Evolutionary conservation across 2,888 invertebrate genomes (phyloP).

Genomic region (Machimus rusticus): DNA sequence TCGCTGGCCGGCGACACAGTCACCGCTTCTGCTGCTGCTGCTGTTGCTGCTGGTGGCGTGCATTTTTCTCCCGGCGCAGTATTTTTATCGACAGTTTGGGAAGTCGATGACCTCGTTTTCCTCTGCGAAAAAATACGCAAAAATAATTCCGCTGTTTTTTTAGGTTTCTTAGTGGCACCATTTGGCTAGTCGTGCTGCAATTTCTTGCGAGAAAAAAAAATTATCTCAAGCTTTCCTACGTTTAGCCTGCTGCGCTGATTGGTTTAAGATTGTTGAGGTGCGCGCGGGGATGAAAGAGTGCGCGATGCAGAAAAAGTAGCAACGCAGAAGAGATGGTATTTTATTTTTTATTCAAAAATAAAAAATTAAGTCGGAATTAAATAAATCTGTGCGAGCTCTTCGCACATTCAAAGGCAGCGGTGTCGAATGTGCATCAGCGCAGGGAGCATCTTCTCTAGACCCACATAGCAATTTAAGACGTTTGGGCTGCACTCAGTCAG

Average conservation of each 20-base stretch:
- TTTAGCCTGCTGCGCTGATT: neutral
- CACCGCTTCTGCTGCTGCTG: neutral
- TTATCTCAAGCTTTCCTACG: conserved; percentile 13
- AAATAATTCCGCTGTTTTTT: conserved; percentile 24
- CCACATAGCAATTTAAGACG: neutral
- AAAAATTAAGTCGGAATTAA: neutral
- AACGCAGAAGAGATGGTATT: neutral
- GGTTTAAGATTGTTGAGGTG: neutral
- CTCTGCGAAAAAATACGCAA: conserved; percentile 28
- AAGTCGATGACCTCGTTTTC: conserved; percentile 39
- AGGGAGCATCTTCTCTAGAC: neutral
- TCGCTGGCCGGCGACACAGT: neutral
- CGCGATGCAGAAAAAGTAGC: neutral
- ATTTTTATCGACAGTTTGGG: conserved; percentile 42
- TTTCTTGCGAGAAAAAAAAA: neutral
- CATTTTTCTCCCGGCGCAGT: conserved; percentile 34
- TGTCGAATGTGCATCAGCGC: neutral
- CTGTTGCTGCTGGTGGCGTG: neutral
- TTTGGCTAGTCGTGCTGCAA: conserved; percentile 30
- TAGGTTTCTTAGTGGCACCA: conserved; percentile 8
- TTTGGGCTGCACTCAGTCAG: neutral
- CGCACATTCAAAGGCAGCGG: neutral
- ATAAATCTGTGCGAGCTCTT: neutral
- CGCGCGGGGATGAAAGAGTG: neutral
- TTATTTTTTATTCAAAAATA: neutral